Evolutionary conservation across 2,113 vertebrate genomes (phyloP).

Genomic region (Syrrhaptes paradoxus): DNA sequence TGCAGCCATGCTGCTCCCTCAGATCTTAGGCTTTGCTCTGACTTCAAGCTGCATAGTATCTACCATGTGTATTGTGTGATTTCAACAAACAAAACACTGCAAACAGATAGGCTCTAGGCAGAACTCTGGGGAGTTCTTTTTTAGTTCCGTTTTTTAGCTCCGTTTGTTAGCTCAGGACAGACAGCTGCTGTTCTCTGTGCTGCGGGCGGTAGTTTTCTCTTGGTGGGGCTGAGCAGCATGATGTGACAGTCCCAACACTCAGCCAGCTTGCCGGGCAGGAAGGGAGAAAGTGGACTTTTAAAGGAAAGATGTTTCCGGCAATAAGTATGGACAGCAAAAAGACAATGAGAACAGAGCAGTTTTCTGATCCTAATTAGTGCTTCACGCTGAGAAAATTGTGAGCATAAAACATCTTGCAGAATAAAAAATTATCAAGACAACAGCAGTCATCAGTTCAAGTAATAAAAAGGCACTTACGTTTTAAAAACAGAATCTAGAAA

Average conservation of each 20-base stretch:
- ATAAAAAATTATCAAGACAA: neutral
- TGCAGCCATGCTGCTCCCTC: neutral
- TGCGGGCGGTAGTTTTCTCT: neutral
- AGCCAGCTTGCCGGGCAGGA: neutral
- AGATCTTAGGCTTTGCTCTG: neutral
- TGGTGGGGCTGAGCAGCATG: neutral
- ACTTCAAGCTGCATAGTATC: neutral
- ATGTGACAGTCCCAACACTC: rapidly evolving
- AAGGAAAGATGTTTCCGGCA: neutral
- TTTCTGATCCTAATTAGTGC: constrained; percentile 17
- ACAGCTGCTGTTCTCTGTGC: neutral
- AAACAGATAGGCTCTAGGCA: neutral
- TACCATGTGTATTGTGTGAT: rapidly evolving
- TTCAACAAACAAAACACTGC: neutral
- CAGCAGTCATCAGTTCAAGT: neutral
- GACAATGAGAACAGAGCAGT: neutral
- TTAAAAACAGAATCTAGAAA: constrained; percentile 12
- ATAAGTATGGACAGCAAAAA: neutral
- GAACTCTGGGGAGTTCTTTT: neutral
- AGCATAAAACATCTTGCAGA: neutral
- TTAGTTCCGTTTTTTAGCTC: too few relatives aligned
- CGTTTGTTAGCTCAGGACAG: neutral
- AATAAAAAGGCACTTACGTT: neutral
- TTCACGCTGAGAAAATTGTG: neutral
- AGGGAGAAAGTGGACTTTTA: neutral